Evolutionary conservation across 1,140 invertebrate genomes (phyloP), one percentile per base, ranked within the genome.

Genomic region (Panagrolaimus sp.): DNA sequence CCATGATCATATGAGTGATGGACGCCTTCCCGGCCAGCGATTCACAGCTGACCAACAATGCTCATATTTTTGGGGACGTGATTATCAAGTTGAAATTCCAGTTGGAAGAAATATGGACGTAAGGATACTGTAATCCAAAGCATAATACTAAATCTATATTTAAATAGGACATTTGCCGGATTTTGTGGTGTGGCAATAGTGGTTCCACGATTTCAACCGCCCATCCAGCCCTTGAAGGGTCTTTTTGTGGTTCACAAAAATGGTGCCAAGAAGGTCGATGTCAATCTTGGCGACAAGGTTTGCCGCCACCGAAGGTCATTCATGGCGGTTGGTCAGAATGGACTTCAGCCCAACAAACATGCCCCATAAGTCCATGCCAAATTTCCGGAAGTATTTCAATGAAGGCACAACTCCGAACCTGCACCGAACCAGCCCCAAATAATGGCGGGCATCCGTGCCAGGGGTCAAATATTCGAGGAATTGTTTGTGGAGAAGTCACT

Each of bases 21-120:
- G 76, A 4, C 71, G 82, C 3, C 68, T 83, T 1, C 80, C 80
- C 1, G 80, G 80, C 0, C 80, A 82, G 69, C 66, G 80, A 43
- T 82, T 83, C 64, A 82, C 82, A 7, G 80, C 78, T 1, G 80
- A 82, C 58, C 82, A 82, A 58, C 80, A 82, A 69, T 82, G 80
- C 48, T 80, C 82, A n/a, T 82, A 82, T 66, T 82, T 82, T 63
- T 82, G 80, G 80, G 80, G 80, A 12, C 63, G 78, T 4, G 80
- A 83, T 21, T 82, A 77, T 55, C 71, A 78, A 69, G 81, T 83
- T 1, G 80, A 81, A 69, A 81, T 82, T 65, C 79, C 79, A 24
- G 72, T 74, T 70, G 79, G 79, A 43, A 70, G 78, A 44, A n/a
- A 58, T 8, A 78, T 73, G 71, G 77, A 79, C 52, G 77, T 79